Evolutionary conservation across 2,888 invertebrate genomes (phyloP).

Genomic region (Agrenia bidenticulata): DNA sequence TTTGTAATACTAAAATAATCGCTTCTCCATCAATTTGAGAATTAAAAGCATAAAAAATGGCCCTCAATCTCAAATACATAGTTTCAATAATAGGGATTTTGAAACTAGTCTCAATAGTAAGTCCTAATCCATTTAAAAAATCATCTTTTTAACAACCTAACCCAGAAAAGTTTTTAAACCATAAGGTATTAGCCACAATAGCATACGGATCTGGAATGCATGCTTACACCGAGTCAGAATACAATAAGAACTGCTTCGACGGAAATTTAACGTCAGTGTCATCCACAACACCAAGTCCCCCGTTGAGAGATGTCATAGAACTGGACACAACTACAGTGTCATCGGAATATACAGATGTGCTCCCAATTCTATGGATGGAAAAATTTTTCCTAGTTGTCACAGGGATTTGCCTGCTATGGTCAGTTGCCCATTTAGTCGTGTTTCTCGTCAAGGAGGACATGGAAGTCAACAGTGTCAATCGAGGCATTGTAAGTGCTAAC

Average conservation of each 20-base stretch:
- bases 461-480: neutral
- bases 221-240: slow-evolving; percentile 7
- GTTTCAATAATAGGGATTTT: neutral
- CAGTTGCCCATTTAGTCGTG: neutral
- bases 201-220: neutral
- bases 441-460: neutral
- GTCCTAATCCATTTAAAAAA: neutral
- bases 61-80: slow-evolving; percentile 5
- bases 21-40: too few relatives aligned
- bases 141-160: neutral
- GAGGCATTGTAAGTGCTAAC: slow-evolving; percentile 12
- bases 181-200: neutral
- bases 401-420: neutral
- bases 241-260: slow-evolving; percentile 8
- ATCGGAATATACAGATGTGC: neutral
- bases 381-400: neutral
- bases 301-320: neutral
- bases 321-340: neutral
- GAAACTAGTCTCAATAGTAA: slow-evolving; percentile 15
- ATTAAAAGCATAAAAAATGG: too few relatives aligned
- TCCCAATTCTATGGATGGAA: slow-evolving; percentile 24
- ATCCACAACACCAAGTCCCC: neutral
- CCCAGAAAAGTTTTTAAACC: too few relatives aligned
- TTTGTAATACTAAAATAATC: too few relatives aligned
- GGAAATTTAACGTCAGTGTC: neutral